Base-by-base conservation (phyloP, 2,797 vertebrate genomes). In the Iguana delicatissima region DNA sequence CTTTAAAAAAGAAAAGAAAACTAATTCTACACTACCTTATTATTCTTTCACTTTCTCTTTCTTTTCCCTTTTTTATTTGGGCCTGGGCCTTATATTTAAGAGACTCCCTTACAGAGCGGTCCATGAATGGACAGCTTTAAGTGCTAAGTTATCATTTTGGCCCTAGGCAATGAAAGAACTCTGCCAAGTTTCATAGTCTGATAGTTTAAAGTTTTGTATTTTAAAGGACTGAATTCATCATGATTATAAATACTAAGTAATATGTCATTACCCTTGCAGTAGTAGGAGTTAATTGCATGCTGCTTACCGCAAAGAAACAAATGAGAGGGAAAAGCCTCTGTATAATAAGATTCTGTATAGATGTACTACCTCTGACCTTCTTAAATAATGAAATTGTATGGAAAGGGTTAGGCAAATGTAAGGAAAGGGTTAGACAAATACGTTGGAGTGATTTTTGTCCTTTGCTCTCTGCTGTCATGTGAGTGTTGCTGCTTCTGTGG, bases 281-380 rank as follows among this genome's bases (percentile, higher is more conserved):
- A 89, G 89, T 74, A 89, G 32, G 62, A 96, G 95, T 93, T 96
- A 96, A 97, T 97, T 97, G 96, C 94, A 94, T 95, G 91, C 92
- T 96, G 87, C 86, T 74, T 94, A 90, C 93, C 96, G 96, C 94
- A 95, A 96, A 95, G 95, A 96, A 96, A 93, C 91, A 95, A 95
- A 95, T 90, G 86, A 89, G 93, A 93, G 92, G 64, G 91, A 91
- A 92, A 96, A 96, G 95, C 74, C 83, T 93, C 95, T 84, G 97
- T 97, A 96, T 95, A 95, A 95, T 95, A 92, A 91, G 90, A 95
- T 93, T 90, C 90, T 42, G 84, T 72, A 84, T 88, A 93, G 95
- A 95, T 96, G 93, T 95, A 93, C 94, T 96, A 96, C 93, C 95
- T 87, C 93, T 92, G 84, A 92, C 86, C 94, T 95, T 92, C 96